phyloP scores from a whole-genome alignment of 2,888 invertebrate species.

The Catocala sponsa region DNA sequence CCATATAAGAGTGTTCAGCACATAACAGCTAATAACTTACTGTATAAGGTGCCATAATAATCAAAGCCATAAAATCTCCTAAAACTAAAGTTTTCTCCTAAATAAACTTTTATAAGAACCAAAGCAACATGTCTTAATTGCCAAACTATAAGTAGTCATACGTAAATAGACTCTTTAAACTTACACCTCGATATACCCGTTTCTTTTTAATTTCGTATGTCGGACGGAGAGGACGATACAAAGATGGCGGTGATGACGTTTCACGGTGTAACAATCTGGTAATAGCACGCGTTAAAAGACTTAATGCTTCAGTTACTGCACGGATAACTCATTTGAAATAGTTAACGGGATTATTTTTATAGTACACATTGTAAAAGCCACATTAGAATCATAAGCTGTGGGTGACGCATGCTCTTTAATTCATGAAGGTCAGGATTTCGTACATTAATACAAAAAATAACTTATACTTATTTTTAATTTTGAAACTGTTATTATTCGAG shows the following conservation, averaged over 20 bases:
- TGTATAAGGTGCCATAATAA: conserved; percentile 2
- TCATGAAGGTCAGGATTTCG: conserved; percentile 28
- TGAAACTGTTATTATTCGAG: too few relatives aligned
- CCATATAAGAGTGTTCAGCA: too few relatives aligned
- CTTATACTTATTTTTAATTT: too few relatives aligned
- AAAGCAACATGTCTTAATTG: conserved; percentile 53
- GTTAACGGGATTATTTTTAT: conserved; percentile 44
- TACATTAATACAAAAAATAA: conserved; percentile 11
- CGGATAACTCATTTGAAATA: conserved; percentile 51
- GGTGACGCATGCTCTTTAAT: conserved; percentile 37
- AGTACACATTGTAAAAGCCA: conserved; percentile 25
- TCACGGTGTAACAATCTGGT: conserved; percentile 61
- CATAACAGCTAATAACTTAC: neutral
- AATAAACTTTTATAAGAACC: conserved; percentile 13
- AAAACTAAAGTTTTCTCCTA: conserved; percentile 1
- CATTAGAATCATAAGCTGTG: conserved; percentile 29
- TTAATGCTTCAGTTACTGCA: conserved; percentile 51
- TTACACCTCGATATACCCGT: conserved; percentile 41
- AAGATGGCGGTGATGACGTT: conserved; percentile 58
- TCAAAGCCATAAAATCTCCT: conserved; percentile 1
- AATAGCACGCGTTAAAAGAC: conserved; percentile 62
- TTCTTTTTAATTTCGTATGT: conserved; percentile 48
- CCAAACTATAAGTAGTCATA: conserved; percentile 56
- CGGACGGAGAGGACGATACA: conserved; percentile 58
- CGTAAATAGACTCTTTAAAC: conserved; percentile 68